Conservation (phyloP, 2,797 vertebrate species). For the Falco biarmicus region DNA sequence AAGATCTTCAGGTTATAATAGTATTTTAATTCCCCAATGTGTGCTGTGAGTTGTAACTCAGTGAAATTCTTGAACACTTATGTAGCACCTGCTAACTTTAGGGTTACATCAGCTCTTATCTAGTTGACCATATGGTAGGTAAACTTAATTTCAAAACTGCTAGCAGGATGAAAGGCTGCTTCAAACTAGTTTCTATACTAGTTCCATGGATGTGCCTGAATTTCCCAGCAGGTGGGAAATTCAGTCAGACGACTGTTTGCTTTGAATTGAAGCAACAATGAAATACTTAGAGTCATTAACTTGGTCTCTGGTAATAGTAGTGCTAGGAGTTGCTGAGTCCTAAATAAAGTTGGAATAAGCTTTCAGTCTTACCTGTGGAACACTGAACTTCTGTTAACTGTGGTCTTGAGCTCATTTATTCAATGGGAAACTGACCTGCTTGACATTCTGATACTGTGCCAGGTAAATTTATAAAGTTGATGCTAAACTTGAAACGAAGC, state of each 20-base stretch:
- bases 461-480: not conserved
- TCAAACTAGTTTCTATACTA: not conserved
- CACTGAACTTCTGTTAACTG: not conserved
- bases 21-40: not conserved
- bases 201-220: not conserved
- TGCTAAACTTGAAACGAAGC: not conserved
- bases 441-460: not conserved
- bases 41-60: not conserved
- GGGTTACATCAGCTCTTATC: not conserved
- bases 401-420: not conserved
- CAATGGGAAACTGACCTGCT: not conserved
- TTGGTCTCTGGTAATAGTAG: not conserved
- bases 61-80: not conserved
- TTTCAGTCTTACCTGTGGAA: not conserved
- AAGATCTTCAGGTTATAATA: not conserved
- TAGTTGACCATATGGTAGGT: not conserved
- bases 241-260: not conserved
- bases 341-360: not conserved
- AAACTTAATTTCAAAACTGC: not conserved
- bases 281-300: not conserved
- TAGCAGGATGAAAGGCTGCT: not conserved
- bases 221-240: not conserved
- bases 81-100: not conserved
- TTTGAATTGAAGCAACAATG: not conserved
- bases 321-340: not conserved